These are phyloP conservation scores for Dromius quadrimaculatus DNA, from an alignment of 2,888 invertebrate species.

Conservation along the genomic window DNA sequence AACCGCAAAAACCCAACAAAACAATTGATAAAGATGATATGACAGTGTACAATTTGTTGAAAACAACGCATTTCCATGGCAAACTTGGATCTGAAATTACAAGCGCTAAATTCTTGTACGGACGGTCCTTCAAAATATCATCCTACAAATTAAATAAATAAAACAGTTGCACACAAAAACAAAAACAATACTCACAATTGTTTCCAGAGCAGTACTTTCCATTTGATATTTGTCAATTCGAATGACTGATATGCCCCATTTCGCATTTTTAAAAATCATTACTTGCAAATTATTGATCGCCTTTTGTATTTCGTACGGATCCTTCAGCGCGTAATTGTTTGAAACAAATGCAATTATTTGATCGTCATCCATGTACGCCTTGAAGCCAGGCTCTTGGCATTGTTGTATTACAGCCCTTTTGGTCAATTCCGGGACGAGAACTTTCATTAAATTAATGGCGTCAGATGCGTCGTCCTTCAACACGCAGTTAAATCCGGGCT, in stretches of 20 bases:
- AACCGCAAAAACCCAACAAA: conserved; percentile 64
- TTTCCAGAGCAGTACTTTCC: conserved; percentile 61
- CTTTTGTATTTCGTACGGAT: conserved; percentile 66
- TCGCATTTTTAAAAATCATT: conserved; percentile 76
- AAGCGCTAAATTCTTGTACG: conserved; percentile 71
- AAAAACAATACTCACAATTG: conserved; percentile 62
- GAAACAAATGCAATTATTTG: conserved; percentile 73
- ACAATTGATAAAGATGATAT: conserved; percentile 66
- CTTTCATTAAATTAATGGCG: conserved; percentile 74
- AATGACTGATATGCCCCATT: conserved; percentile 78
- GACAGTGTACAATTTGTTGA: conserved; percentile 71
- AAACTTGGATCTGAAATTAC: conserved; percentile 72
- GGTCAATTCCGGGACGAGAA: conserved; percentile 75
- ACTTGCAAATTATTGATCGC: conserved; percentile 77
- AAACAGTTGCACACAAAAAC: background rate
- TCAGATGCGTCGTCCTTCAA: conserved; percentile 72
- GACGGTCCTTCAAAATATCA: conserved; percentile 69
- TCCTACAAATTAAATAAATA: conserved; percentile 64
- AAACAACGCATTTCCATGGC: conserved; percentile 73
- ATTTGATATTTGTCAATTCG: conserved; percentile 63
- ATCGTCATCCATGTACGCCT: conserved; percentile 73
- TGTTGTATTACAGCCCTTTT: conserved; percentile 70
- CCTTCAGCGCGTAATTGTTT: conserved; percentile 65
- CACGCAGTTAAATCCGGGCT: conserved; percentile 76
- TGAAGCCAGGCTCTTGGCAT: conserved; percentile 69